These are phyloP conservation scores for Agrochola lota DNA, from an alignment of 2,888 invertebrate genomes.

Conservation along the genomic window DNA sequence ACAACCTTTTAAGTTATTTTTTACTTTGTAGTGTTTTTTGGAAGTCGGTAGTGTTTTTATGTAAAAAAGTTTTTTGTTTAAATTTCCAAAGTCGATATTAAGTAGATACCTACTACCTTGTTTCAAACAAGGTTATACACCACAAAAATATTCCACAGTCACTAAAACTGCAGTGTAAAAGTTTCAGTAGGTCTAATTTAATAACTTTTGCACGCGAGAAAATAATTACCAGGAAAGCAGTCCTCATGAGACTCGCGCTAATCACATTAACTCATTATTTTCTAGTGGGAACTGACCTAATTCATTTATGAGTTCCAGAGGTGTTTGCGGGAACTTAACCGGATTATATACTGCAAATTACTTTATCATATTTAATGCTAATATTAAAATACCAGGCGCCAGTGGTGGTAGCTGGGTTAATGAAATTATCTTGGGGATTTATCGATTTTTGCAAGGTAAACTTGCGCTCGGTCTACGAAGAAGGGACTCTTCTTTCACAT, in stretches of 20 bases:
- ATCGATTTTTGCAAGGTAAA: background rate
- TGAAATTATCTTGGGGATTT: background rate
- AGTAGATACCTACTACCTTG: too few relatives aligned
- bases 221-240: conserved; percentile 38
- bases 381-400: background rate
- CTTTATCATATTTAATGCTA: conserved; percentile 23
- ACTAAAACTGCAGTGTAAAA: background rate
- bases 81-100: too few relatives aligned
- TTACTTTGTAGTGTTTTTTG: too few relatives aligned
- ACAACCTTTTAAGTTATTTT: too few relatives aligned
- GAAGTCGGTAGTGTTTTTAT: too few relatives aligned
- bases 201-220: conserved; percentile 25
- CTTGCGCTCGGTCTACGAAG: background rate
- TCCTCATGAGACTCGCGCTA: conserved; percentile 42
- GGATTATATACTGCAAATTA: conserved; percentile 43
- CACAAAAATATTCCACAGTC: background rate
- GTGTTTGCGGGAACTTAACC: conserved; percentile 32
- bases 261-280: conserved; percentile 61
- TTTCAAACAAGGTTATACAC: background rate
- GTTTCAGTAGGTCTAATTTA: conserved; percentile 5
- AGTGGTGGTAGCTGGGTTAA: conserved; percentile 5
- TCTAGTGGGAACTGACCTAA: conserved; percentile 63
- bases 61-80: too few relatives aligned
- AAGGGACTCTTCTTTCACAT: background rate
- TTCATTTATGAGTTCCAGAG: conserved; percentile 54